Evolutionary conservation across 35 echinoderm and acorn worm species (phyloP), one percentile per base, ranked within the genome.

Genomic region (Ophiothrix spiculata): DNA sequence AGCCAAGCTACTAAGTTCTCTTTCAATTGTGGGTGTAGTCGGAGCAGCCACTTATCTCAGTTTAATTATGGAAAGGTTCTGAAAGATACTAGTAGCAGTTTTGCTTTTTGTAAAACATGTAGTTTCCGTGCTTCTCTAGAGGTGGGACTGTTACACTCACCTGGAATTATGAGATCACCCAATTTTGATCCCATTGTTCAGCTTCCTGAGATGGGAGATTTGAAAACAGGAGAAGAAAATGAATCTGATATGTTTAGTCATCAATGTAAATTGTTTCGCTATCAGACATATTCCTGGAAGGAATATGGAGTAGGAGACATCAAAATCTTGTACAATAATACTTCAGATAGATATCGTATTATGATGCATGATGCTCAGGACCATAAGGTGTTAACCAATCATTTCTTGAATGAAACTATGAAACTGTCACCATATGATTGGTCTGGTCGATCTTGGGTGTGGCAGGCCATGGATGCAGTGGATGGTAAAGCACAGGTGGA

Each of bases 161-260:
- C 81, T 0, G 54, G 80, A 29, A 25, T 82, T 11, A 56, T 31
- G 15, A 14, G 46, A 32, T 49, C 25, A 31, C 60, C 60, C 37
- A 78, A 98, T 85, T 98, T 98, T 89, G 86, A 98, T 28, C 96
- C 96, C 13, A 74, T 99, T 31, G 81, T 99, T 16, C 54, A 85
- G 25, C 74, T 99, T 28, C 94, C 94, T 13, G 92, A 99, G 4
- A 83, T 85, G 33, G 77, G 82, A 17, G 87, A 94, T 33, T 12
- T 87, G 16, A 93, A 86, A 77, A 99, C 96, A 0, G 81, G 93
- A 2, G 96, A 99, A 76, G 96, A 99, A 77, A 79, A 81, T 40
- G 92, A 99, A 64, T 82, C 85, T 0, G 83, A 84, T 1, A 85
- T 81, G 74, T 99, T 94, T 35, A 91, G 86, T 45, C 91, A 99